Evolutionary conservation across 2,888 invertebrate species (phyloP).

Genomic region (Lasius fuliginosus): DNA sequence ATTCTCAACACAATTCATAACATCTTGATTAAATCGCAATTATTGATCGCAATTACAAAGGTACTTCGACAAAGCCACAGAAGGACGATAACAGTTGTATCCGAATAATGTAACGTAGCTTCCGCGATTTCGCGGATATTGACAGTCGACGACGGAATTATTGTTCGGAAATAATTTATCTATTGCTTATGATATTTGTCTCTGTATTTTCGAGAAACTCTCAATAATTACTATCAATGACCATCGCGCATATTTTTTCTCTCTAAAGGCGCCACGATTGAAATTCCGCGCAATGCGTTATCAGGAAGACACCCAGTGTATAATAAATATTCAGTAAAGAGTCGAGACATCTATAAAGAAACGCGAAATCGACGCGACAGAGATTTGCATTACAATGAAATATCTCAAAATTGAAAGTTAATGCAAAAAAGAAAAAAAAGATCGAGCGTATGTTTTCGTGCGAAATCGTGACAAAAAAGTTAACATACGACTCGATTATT

Average conservation of each 20-base stretch:
- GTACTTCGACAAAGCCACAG: conserved; percentile 23
- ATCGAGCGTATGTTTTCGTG: neutral
- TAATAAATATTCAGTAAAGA: conserved; percentile 24
- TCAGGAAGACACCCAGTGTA: conserved; percentile 28
- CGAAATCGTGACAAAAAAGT: neutral
- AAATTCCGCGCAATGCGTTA: conserved; percentile 20
- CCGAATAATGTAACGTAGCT: conserved; percentile 10
- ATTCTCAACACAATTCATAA: neutral
- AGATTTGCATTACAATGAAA: neutral
- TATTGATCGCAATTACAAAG: conserved; percentile 5
- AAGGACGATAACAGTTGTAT: conserved; percentile 20
- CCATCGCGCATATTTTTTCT: neutral
- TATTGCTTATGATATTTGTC: conserved; percentile 39
- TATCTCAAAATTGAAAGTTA: conserved; percentile 7
- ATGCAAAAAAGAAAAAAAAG: neutral
- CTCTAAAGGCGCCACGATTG: conserved; percentile 8
- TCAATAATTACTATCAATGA: conserved; percentile 18
- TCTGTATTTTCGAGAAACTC: conserved; percentile 1
- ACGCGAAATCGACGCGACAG: neutral
- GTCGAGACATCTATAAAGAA: conserved; percentile 37
- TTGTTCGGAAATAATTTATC: conserved; percentile 1
- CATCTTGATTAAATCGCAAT: conserved; percentile 7
- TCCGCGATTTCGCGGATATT: conserved; percentile 30
- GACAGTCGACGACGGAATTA: conserved; percentile 29
- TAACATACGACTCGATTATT: neutral